Evolutionary conservation across 2,888 invertebrate species (phyloP), one percentile per base, ranked within the genome.

Genomic region (Drosophila neotestacea): DNA sequence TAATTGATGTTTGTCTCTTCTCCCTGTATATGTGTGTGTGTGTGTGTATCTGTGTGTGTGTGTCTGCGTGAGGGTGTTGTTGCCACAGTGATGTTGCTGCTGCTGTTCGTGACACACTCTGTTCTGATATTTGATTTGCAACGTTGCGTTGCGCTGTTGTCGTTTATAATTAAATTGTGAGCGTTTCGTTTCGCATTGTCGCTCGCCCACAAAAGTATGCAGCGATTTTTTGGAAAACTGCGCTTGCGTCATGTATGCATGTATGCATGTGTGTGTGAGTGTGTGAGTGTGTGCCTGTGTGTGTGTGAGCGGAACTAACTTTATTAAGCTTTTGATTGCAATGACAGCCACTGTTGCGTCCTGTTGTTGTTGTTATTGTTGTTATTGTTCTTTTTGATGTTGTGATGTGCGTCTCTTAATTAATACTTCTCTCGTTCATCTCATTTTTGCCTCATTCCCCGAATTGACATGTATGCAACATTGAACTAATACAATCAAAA

Each of bases 101-200:
- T 51, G 30, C 32, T 42, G 51, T 47, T 13, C 50, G 13, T 9
- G 7, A 9, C 32, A 32, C 32, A 32, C 32, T n/a, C 22, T 3
- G 11, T 28, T 44, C 50, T 87, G 88, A 74, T 75, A 73, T 84
- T 87, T 87, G 82, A 84, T 89, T 84, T 87, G 72, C 69, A 70
- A 70, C 47, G 38, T 48, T 44, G 42, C 48, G n/a, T 9, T 34
- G 48, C 52, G 63, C 32, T 63, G 56, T 50, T 69, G 70, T 80
- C 70, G 61, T 30, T 72, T 65, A 84, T 87, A 84, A 89, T 89
- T 71, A 74, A 87, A 89, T 85, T 78, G 73, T 50, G 36, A 67
- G 61, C 16, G 48, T 64, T 60, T 48, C 16, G 48, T 64, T 60
- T 48, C 39, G 34, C 46, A 60, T 58, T 66, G 63, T 51, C 39